Base-by-base conservation (phyloP, 2,888 invertebrate genomes). In the Agonopterix heracliana region DNA sequence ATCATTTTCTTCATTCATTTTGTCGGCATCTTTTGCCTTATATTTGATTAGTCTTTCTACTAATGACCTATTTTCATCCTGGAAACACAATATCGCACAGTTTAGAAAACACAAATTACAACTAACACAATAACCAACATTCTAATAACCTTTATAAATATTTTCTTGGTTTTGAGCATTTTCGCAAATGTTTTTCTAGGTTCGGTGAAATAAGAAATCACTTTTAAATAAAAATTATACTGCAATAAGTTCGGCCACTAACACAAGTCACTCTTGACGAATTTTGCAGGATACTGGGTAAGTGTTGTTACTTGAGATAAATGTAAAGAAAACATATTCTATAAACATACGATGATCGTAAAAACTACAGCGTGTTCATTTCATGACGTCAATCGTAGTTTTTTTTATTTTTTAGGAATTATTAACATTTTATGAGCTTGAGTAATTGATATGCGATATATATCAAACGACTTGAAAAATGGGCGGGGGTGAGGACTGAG, bases 1-100 rank as follows among this genome's bases (percentile, higher is more conserved):
- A 79, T 98, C 98, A 89, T 98, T 98, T 82, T 98, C 98, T 85
- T 96, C 96, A 74, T 99, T 99, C 92, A 99, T 92, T 81, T 94
- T 94, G 70, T 98, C 98, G 1, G 98, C 98, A 90, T 98, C 98
- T 84, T 95, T 94, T 46, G 95, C 93, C 86, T 99, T 98, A 75
- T 96, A 94, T 61, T 94, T 94, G 80, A 98, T 96, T 64, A 98
- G 91, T 62, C 97, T 91, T 59, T 97, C 96, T 51, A 97, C 91
- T 58, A 98, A 86, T 56, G 94, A 91, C 41, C 93, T 90, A 84
- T 97, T 96, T 89, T 98, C 97, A 71, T 94, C 95, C 94, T 97
- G 89, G 55, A 92, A 91, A 50, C 52, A 63, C 60, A 67, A 38
- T 38, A 38, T 38, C 4, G 7, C n/a, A 26, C 26, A 26, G 26